These are phyloP conservation scores for Neosilurus mollespiculum DNA, from an alignment of 2,797 vertebrate genomes.

Conservation along the genomic window DNA sequence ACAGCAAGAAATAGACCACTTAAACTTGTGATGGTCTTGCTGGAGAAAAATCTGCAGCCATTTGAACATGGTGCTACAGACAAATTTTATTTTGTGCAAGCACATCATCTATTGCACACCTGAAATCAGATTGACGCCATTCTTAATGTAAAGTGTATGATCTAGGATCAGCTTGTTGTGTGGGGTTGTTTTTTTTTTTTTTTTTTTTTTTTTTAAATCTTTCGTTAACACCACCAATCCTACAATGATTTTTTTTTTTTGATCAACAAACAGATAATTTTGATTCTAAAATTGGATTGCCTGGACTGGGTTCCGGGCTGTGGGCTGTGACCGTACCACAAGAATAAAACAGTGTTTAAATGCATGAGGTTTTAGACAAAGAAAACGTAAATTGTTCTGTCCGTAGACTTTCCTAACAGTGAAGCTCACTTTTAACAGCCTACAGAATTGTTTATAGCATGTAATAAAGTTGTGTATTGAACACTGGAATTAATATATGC, in stretches of 20 bases:
- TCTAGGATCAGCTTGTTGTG: slow-evolving; percentile 6
- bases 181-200: background rate
- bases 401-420: background rate
- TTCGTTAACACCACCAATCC: background rate
- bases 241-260: too few relatives aligned
- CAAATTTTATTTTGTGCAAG: background rate
- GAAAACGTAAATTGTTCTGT: background rate
- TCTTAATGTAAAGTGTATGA: background rate
- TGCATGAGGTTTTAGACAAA: background rate
- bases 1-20: background rate
- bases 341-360: background rate
- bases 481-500: background rate
- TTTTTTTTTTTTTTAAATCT: background rate
- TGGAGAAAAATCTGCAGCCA: background rate
- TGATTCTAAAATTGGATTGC: background rate
- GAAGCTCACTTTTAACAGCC: background rate
- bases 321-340: background rate
- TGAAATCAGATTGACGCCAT: background rate
- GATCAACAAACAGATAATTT: background rate
- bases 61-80: background rate
- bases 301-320: background rate
- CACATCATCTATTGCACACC: background rate
- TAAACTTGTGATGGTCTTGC: background rate
- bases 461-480: background rate
- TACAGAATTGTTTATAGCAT: background rate